These are phyloP conservation scores for Podarcis lilfordi DNA, from an alignment of 2,797 vertebrate genomes.

Conservation along the genomic window DNA sequence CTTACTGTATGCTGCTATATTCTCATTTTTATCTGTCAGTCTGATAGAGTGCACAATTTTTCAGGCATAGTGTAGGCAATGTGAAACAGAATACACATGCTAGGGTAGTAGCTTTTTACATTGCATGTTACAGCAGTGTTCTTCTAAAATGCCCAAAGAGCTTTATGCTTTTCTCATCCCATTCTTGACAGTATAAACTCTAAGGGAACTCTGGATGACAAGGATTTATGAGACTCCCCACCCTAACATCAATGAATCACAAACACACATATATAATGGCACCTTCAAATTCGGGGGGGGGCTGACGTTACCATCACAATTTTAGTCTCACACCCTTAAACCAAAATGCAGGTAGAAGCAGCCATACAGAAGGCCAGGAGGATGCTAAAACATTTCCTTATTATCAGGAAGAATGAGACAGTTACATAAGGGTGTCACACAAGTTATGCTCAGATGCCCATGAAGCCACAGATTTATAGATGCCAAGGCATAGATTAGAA, in stretches of 20 bases:
- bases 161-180: neutral
- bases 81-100: neutral
- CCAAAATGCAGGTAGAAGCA: too few species aligned
- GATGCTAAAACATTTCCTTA: too few species aligned
- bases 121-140: neutral
- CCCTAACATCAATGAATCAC: neutral
- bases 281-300: neutral
- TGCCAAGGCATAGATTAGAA: neutral
- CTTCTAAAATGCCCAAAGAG: neutral
- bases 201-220: neutral
- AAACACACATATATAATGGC: neutral
- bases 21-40: constrained; percentile 10
- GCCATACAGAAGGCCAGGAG: too few species aligned
- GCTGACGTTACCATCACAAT: neutral
- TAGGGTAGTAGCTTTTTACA: neutral
- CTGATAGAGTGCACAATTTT: constrained; percentile 18
- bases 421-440: too few species aligned
- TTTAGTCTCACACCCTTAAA: too few species aligned
- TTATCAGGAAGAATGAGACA: too few species aligned
- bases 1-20: neutral
- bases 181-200: neutral
- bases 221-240: neutral
- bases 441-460: neutral
- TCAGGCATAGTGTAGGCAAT: neutral
- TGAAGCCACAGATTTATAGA: neutral